A percentile compares a stretch with the other conserved stretches of the same genome.
Conservation (phyloP, 2,888 invertebrate species). For the Macrophya annulata region DNA sequence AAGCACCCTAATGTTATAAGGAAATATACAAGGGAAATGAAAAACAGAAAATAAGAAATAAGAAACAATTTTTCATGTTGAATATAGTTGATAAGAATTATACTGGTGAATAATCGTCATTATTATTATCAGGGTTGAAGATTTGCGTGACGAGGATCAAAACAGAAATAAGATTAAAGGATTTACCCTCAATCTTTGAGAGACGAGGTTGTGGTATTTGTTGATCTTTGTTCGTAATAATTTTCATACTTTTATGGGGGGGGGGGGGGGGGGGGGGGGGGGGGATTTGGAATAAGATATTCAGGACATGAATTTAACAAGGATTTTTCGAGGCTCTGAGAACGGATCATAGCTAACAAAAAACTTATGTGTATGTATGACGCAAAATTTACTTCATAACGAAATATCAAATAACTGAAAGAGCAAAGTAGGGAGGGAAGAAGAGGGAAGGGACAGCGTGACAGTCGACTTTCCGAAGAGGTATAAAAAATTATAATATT, state of each 20-base stretch:
- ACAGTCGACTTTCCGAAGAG: not conserved
- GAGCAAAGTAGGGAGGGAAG: not conserved
- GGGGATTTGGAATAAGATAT: not conserved
- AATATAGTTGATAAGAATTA: not conserved
- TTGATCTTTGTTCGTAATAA: not conserved
- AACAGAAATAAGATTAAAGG: not conserved
- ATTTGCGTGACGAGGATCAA: not conserved
- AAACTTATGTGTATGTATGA: not conserved
- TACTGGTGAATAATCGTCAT: not conserved
- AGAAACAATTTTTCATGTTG: not conserved
- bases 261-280: too few species aligned
- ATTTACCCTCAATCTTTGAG: not conserved
- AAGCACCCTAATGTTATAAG: not conserved
- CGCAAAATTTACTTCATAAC: not conserved
- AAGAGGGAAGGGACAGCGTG: not conserved
- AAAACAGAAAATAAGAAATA: not conserved
- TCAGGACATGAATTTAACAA: not conserved
- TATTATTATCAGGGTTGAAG: not conserved
- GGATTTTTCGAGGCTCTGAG: not conserved
- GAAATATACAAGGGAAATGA: not conserved
- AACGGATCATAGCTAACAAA: not conserved
- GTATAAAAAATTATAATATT: conserved; percentile 5
- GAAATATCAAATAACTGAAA: not conserved
- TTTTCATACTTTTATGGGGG: not conserved
- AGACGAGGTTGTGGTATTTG: not conserved